These are phyloP conservation scores for Sardina pilchardus DNA, from an alignment of 2,113 vertebrate genomes.

Conservation along the genomic window DNA sequence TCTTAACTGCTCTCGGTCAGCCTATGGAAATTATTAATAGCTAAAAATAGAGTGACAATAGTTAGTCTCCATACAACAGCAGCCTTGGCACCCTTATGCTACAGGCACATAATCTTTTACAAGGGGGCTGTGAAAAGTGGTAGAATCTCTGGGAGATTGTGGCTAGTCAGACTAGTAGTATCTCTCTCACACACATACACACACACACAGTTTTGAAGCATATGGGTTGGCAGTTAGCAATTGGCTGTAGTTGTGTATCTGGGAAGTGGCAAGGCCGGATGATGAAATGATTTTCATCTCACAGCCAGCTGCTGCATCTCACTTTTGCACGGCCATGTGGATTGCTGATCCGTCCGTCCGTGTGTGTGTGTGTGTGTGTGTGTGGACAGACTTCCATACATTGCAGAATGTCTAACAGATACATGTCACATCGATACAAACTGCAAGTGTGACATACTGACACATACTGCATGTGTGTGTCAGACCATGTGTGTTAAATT, in stretches of 20 bases:
- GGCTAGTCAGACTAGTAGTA: neutral
- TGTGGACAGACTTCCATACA: neutral
- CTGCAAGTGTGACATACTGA: no score
- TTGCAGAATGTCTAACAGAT: no score
- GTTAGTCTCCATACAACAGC: neutral
- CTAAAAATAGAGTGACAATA: neutral
- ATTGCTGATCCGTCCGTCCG: neutral
- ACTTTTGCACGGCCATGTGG: neutral
- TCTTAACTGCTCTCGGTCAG: neutral
- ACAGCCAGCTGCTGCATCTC: neutral
- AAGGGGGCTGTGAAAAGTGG: neutral
- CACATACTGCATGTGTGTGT: no score
- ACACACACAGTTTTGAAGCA: neutral
- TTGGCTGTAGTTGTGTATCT: neutral
- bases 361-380: constrained; percentile 14
- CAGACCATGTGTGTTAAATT: neutral
- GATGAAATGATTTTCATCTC: neutral
- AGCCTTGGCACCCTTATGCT: no score
- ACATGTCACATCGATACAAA: neutral
- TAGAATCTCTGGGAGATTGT: neutral
- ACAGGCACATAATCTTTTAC: neutral
- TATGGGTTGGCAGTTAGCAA: neutral
- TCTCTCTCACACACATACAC: neutral
- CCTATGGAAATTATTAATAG: neutral
- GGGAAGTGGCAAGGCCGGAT: neutral